Conservation (phyloP, 2,113 vertebrate genomes). For the Tragelaphus strepsiceros region DNA sequence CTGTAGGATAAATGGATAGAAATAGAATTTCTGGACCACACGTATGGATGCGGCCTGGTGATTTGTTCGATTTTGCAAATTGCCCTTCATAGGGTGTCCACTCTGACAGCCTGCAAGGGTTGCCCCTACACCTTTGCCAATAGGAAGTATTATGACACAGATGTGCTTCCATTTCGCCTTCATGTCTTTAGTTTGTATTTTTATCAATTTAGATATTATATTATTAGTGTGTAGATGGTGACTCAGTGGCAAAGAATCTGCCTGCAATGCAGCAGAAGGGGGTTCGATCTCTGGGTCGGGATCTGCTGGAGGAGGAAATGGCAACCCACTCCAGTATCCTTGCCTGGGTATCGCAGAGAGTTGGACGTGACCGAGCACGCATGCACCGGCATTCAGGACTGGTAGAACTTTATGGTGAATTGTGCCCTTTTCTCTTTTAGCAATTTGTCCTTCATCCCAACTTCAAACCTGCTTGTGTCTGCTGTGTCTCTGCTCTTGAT, state of each 20-base stretch:
- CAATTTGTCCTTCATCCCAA: background rate
- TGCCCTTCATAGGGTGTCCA: background rate
- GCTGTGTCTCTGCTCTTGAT: background rate
- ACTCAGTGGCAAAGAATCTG: background rate
- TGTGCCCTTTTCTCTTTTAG: background rate
- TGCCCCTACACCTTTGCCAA: background rate
- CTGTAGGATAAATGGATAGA: background rate
- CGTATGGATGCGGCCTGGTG: background rate
- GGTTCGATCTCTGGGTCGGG: background rate
- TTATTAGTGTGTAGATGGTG: background rate
- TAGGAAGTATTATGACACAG: background rate
- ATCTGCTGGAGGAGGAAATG: background rate
- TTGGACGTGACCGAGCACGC: rapidly evolving
- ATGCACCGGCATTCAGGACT: rapidly evolving
- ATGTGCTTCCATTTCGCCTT: background rate
- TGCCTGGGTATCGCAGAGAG: background rate
- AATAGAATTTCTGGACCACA: background rate
- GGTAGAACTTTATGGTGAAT: background rate
- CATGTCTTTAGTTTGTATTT: background rate
- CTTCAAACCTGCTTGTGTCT: background rate
- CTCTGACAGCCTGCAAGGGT: rapidly evolving
- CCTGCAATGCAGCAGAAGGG: background rate
- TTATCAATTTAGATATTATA: background rate
- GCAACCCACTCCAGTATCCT: background rate
- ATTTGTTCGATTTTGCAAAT: background rate